These are phyloP conservation scores for Paralichthys olivaceus DNA, from an alignment of 2,113 vertebrate genomes.

Conservation along the genomic window DNA sequence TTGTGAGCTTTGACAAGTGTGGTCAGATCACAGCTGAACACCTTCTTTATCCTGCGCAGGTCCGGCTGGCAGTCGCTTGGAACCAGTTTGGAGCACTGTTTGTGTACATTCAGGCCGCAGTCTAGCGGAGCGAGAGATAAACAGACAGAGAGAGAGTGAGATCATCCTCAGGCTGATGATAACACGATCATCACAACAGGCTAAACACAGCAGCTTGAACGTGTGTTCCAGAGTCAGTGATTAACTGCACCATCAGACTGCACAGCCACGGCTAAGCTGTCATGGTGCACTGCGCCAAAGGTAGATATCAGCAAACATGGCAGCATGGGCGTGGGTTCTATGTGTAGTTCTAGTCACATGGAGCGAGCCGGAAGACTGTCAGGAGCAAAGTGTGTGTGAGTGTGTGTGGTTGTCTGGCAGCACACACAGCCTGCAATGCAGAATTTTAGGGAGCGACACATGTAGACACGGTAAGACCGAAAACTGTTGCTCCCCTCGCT, in stretches of 20 bases:
- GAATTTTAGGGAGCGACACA: slow-evolving; percentile 16
- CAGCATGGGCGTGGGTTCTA: slow-evolving; percentile 17
- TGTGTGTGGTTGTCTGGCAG: slow-evolving; percentile 15
- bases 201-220: slow-evolving; percentile 49
- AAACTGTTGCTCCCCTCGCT: slow-evolving; percentile 23
- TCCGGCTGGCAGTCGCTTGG: slow-evolving; percentile 98
- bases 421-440: slow-evolving; percentile 16
- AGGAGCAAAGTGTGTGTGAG: background rate
- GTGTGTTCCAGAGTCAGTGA: slow-evolving; percentile 51
- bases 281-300: slow-evolving; percentile 27
- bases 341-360: slow-evolving; percentile 38
- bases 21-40: slow-evolving; percentile 97
- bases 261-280: slow-evolving; percentile 46
- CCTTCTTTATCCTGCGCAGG: slow-evolving; percentile 95
- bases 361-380: slow-evolving; percentile 45
- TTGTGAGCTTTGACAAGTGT: slow-evolving; percentile 98
- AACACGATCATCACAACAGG: slow-evolving; percentile 52
- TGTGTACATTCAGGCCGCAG: slow-evolving; percentile 96
- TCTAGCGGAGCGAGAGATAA: slow-evolving; percentile 78
- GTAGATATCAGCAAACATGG: slow-evolving; percentile 52
- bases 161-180: slow-evolving; percentile 43
- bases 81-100: slow-evolving; percentile 97
- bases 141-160: slow-evolving; percentile 23
- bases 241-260: slow-evolving; percentile 56
- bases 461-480: background rate